Base-by-base conservation (phyloP, 2,113 vertebrate species). In the Atractosteus spatula region DNA sequence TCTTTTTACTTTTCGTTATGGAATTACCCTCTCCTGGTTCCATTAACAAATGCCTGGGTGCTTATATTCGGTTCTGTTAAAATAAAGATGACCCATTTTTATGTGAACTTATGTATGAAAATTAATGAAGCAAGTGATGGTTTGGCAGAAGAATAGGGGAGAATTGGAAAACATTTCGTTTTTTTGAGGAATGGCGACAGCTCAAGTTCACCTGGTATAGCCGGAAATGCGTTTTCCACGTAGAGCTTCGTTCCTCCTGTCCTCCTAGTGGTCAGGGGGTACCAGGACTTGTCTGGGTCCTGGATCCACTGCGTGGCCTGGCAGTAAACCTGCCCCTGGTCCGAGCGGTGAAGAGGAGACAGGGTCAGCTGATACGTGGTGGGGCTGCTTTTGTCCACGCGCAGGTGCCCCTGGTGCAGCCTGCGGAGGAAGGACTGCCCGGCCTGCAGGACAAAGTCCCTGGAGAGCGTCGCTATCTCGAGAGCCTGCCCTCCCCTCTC, bases 261-360 rank as follows among this genome's bases (percentile, higher is more conserved):
- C 55, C 74, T 56, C 68, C 88, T 91, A 65, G 1, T 55, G 0
- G 83, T 75, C 63, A 93, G 91, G 41, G 62, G 77, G 61, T 86
- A 85, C 92, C 92, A 94, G 0, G 45, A 86, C 73, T 76, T 8
- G 17, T 90, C 86, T 0, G 88, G 89, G 69, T 94, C 91, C 81
- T 92, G 83, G 43, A 92, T 93, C 91, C 91, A 93, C 59, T 93
- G 91, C 0, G 65, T 69, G 0, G 82, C 88, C 55, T 88, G 80
- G 0, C 91, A 93, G 74, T 88, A 90, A 51, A 92, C 56, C 55
- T 81, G 72, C 0, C 91, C 91, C 63, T 75, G 76, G 63, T 93
- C 92, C 0, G 85, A 83, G 0, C n/a, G 68, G 72, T 76, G 75
- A 6, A 79, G 57, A 0, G 5, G 79, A 14, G 3, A 0, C 0